These are phyloP conservation scores for Apogon talboti DNA, from an alignment of 2,797 vertebrate species.

Conservation along the genomic window DNA sequence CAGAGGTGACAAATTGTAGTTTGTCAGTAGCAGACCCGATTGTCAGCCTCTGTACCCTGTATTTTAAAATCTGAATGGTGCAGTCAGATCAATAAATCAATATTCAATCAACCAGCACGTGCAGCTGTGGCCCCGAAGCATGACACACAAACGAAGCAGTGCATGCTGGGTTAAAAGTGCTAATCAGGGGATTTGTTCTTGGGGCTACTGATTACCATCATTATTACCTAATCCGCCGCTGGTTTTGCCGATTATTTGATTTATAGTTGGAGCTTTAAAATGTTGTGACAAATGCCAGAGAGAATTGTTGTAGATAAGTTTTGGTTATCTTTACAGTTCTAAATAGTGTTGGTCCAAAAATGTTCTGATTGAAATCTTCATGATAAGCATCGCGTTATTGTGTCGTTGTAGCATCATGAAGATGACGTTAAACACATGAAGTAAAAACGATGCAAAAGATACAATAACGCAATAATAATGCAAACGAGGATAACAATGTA, in stretches of 20 bases:
- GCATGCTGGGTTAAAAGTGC: background rate
- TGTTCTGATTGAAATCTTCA: too few species aligned
- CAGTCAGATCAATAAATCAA: slow-evolving; percentile 9
- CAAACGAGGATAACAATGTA: too few species aligned
- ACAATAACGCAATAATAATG: too few species aligned
- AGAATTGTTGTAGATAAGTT: too few species aligned
- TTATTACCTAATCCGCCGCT: background rate
- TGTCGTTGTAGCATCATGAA: too few species aligned
- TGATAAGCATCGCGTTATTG: too few species aligned
- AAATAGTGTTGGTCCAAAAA: too few species aligned
- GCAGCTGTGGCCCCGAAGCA: background rate
- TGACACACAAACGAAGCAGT: background rate
- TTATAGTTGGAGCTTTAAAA: too few species aligned
- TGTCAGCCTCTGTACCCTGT: background rate
- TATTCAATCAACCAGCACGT: slow-evolving; percentile 24
- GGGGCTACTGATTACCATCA: background rate
- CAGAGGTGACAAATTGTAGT: too few species aligned
- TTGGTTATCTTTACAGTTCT: too few species aligned
- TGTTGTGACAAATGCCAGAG: background rate
- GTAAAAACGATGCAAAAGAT: too few species aligned
- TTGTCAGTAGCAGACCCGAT: background rate
- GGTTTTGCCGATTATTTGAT: background rate
- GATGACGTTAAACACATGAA: too few species aligned
- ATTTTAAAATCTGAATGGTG: background rate
- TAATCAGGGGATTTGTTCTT: slow-evolving; percentile 1